These are phyloP conservation scores for Pogonocichla stellata DNA, from an alignment of 2,113 vertebrate species.

Conservation along the genomic window DNA sequence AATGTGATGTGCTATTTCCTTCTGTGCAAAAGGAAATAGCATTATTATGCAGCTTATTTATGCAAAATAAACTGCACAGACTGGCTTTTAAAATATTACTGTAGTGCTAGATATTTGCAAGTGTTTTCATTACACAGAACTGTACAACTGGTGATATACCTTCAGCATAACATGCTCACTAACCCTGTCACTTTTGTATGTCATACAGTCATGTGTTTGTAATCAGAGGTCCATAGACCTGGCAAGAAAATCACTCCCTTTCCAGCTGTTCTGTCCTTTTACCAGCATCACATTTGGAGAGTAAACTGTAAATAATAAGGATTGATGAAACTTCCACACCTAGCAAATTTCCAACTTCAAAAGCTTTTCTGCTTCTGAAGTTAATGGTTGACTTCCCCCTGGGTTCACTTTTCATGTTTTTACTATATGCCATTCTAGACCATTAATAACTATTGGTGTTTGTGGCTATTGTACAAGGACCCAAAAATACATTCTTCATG, in stretches of 20 bases:
- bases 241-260: neutral
- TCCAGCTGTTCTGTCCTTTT: neutral
- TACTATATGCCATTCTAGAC: constrained; percentile 12
- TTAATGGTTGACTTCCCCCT: constrained; percentile 59
- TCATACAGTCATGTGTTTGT: neutral
- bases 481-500: constrained; percentile 10
- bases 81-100: neutral
- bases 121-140: neutral
- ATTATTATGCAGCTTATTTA: too few species aligned
- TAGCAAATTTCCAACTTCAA: constrained; percentile 52
- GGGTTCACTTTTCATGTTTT: constrained; percentile 64
- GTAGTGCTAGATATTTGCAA: neutral
- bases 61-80: neutral
- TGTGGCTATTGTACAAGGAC: neutral
- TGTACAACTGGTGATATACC: neutral
- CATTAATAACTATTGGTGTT: constrained; percentile 44
- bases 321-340: constrained; percentile 32
- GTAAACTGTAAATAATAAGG: neutral
- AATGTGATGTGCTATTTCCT: neutral
- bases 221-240: neutral
- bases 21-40: neutral
- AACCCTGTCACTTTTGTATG: neutral
- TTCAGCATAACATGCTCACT: neutral
- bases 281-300: neutral
- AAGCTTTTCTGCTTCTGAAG: constrained; percentile 49